Evolutionary conservation across 2,888 invertebrate species (phyloP), one percentile per base, ranked within the genome.

Genomic region (Hemaris fuciformis): DNA sequence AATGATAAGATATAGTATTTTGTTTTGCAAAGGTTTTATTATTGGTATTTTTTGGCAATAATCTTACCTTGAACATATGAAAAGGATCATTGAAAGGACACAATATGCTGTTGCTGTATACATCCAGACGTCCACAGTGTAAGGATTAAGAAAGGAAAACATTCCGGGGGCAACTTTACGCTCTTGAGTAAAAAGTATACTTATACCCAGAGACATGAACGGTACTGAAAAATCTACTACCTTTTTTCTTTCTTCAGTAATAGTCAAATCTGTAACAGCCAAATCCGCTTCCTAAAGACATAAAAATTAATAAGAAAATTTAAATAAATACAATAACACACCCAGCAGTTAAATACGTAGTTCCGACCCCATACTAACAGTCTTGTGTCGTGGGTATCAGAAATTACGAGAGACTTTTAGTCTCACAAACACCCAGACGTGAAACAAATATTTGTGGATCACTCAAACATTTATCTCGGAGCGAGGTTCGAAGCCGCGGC

Each of bases 161-260:
- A 97, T 92, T 76, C 95, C 95, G 20, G 98, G 97, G 2, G 95
- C 93, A 46, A 95, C 94, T 76, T 95, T 95, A 62, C 94, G 94
- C 18, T 97, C 96, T 75, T 96, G 96, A 63, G 95, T 96, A 87
- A 95, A 97, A 60, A 98, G 85, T 77, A 99, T 98, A 75, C 98
- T 97, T 66, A 98, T 98, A 64, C 97, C 98, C 60, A 99, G 88
- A 70, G 97, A 97, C 98, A 99, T 99, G 84, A 99, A 99, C 0
- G 99, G 99, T 85, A 98, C 98, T 0, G 98, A 98, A 81, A 99
- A 99, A 84, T 98, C 98, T 0, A 98, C 97, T 5, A 96, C 96
- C 75, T 95, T 95, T 70, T 98, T 96, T 57, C 99, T 93, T 57
- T 96, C 95, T 83, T 97, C 97, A 0, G 98, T 99, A 64, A 99